phyloP scores from a whole-genome alignment of 1,140 invertebrate species.

The Aplysia californica region DNA sequence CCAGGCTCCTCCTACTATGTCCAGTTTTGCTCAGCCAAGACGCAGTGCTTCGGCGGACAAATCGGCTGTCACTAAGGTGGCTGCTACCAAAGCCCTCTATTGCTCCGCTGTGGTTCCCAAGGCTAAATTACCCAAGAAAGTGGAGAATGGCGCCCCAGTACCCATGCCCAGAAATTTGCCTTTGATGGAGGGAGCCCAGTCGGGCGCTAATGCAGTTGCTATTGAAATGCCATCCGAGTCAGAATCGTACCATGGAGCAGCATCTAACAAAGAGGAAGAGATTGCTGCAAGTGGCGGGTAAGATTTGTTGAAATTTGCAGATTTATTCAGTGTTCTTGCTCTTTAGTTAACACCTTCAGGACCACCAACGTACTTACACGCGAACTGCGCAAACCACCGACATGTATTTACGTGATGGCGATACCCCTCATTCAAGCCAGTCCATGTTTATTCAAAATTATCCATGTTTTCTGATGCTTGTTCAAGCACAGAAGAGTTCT shows the following conservation, averaged over 20 bases:
- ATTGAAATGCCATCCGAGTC: conserved; percentile 23
- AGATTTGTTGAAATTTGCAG: neutral
- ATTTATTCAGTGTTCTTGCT: no score
- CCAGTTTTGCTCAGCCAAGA: neutral
- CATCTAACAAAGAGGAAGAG: conserved; percentile 7
- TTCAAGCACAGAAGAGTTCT: no score
- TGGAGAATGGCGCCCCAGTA: neutral
- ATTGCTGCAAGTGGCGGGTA: conserved; percentile 23
- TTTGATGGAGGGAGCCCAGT: conserved; percentile 28
- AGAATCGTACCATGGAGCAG: neutral
- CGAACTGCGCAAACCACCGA: no score
- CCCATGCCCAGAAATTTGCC: conserved; percentile 9
- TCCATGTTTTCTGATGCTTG: no score
- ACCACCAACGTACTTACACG: no score
- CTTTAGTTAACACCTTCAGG: no score
- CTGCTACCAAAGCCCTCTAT: neutral
- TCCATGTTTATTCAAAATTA: no score
- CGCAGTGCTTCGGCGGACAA: neutral
- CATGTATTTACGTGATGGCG: no score
- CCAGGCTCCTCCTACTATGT: neutral
- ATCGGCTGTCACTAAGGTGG: neutral
- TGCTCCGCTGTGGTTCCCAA: conserved; percentile 4
- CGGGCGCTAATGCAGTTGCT: conserved; percentile 25
- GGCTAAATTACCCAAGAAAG: neutral
- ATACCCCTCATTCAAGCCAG: no score